Base-by-base conservation (phyloP, 2,888 invertebrate genomes). In the Galerucella pusilla region DNA sequence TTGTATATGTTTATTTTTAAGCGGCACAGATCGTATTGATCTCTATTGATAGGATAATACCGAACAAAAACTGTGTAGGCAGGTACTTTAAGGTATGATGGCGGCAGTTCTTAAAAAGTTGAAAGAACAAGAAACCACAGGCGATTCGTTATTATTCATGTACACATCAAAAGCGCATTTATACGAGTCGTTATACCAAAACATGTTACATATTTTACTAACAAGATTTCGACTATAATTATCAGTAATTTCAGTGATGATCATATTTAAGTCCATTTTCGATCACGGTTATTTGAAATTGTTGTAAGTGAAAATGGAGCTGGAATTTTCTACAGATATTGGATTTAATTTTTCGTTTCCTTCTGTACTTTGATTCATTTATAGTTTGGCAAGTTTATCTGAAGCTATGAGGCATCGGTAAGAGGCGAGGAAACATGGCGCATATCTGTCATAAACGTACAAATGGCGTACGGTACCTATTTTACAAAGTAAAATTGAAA, bases 41-140 rank as follows among this genome's bases (percentile, higher is more conserved):
- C 71, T 68, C 60, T 64, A 67, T 66, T 74, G 73, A 76, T 74
- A 70, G 71, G 72, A 71, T 75, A 76, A 78, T 68, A 70, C 73
- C 65, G 74, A 70, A 73, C 73, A 76, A 74, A 72, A 76, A 66
- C 73, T 60, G 75, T 69, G 72, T 67, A 68, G 72, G 70, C 64
- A 71, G 72, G 68, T 64, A 75, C 75, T 73, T 49, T 71, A 11
- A 35, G 63, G 42, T 28, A 64, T 20, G 14, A 25, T 64, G 64
- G 71, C 64, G 20, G 64, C 20, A 35, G 52, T 14, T 59, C 60
- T 60, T 59, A 25, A 45, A 59, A 68, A 25, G 25, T 45, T 45
- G 5, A 46, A 45, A 68, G 59, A 68, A 59, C 42, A 60, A 68
- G 60, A 46, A 59, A 60, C 60, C 35, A 12, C 52, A 20, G 45